These are phyloP conservation scores for Tetheella fluctuosa DNA, from an alignment of 2,888 invertebrate genomes.

Conservation along the genomic window DNA sequence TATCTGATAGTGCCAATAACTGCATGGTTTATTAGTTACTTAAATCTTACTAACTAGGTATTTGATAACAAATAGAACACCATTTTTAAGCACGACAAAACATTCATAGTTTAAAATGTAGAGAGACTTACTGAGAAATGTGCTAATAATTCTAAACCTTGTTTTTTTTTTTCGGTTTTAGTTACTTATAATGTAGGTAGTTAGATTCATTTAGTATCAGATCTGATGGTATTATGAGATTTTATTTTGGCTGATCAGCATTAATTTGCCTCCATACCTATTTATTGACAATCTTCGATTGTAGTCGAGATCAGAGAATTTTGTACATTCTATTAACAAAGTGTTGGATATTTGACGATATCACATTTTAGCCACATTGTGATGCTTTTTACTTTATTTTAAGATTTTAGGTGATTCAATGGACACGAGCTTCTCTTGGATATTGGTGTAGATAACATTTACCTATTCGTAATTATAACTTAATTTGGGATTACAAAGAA, in stretches of 20 bases:
- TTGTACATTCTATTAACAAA: constrained; percentile 70
- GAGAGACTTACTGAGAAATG: constrained; percentile 85
- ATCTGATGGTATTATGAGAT: constrained; percentile 72
- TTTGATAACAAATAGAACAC: constrained; percentile 85
- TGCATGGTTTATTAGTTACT: constrained; percentile 77
- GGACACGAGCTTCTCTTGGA: constrained; percentile 63
- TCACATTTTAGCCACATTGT: constrained; percentile 76
- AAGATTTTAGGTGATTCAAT: constrained; percentile 54
- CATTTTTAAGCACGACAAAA: constrained; percentile 85
- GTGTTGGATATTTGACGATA: constrained; percentile 73
- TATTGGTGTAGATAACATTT: constrained; percentile 69
- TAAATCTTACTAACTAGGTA: constrained; percentile 82
- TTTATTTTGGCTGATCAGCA: constrained; percentile 54
- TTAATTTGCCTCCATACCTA: constrained; percentile 56
- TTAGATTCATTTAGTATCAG: constrained; percentile 69
- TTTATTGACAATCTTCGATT: constrained; percentile 80
- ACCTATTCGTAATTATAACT: constrained; percentile 70
- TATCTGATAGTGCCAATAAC: constrained; percentile 85
- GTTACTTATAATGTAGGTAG: constrained; percentile 59
- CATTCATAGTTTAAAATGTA: constrained; percentile 85
- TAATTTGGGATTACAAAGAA: constrained; percentile 78
- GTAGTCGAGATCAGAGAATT: constrained; percentile 72
- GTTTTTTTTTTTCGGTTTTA: constrained; percentile 68
- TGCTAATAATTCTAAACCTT: constrained; percentile 82
- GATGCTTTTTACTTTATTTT: constrained; percentile 38